Evolutionary conservation across 1,140 invertebrate species (phyloP), one percentile per base, ranked within the genome.

Genomic region (Varroa destructor): DNA sequence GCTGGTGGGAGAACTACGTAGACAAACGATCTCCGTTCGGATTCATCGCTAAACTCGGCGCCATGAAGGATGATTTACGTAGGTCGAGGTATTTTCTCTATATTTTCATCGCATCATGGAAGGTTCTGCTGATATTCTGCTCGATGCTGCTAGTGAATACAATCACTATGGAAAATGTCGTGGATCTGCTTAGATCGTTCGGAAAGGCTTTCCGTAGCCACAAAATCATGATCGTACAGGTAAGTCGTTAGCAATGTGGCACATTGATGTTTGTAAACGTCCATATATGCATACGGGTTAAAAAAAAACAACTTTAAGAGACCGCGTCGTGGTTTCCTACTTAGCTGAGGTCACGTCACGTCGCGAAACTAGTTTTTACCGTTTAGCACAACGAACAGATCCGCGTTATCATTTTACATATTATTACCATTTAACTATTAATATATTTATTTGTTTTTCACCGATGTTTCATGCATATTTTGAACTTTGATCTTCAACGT

Each of bases 1-100:
- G 90, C 42, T 97, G 91, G 89, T 97, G 93, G 93, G 93, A 97
- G 81, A 97, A 97, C 81, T 97, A 91, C 77, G 89, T 93, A 0
- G 89, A 89, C 43, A 84, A 85, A 74, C 84, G 88, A 71, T 91
- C 76, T 1, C 71, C 76, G 36, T 43, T 77, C 10, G 36, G 84
- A 58, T 83, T 91, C 61, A 86, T 94, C 37, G 87, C 87, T 76
- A 84, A 84, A n/a, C 79, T 93, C 58, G 88, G 87, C 43, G 84
- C 85, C 77, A 83, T 93, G 37, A 91, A 91, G 77, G 88, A 93
- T 61, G 85, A 89, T 74, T 80, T 95, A 71, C 73, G 73, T 12
- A 79, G 84, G 56, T 90, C 88, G 0, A 83, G 91, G 71, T 95
- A 95, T 77, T 94, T 90, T 78, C 88, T 85, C 0, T 91, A 93